Evolutionary conservation across 2,888 invertebrate genomes (phyloP), one percentile per base, ranked within the genome.

Genomic region (Ophion ellenae): DNA sequence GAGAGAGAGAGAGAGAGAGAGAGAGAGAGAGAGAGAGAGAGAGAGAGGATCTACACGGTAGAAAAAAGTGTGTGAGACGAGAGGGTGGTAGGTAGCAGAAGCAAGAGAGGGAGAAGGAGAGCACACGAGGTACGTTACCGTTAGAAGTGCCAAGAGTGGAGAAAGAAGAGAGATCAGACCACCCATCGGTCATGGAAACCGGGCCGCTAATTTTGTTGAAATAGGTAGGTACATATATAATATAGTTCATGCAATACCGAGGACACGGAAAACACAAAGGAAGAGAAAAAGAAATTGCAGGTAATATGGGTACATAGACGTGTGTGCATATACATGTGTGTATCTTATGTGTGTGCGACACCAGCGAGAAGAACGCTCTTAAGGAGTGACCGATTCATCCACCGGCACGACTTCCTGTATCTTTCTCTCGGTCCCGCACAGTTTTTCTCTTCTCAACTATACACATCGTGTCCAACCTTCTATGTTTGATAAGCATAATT

Each of bases 321-420:
- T 71, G 40, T 76, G 45, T 47, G 20, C 36, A 45, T 53, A 40
- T 66, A 24, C 14, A 47, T 45, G 20, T 73, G 45, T 36, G 73
- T 73, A 40, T 71, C n/a, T 64, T 64, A 28, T 20, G 57, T 75
- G 45, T 28, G 71, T 63, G 17, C n/a, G 64, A 66, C 36, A 66
- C 73, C 28, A 69, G 77, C 63, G 84, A 81, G 67, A 78, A 78
- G 77, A 85, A 28, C 73, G 78, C 74, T 85, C 81, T 85, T 57
- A 53, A 84, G 80, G 64, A 76, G 84, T 81, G 85, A 85, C 85
- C 84, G 84, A 84, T 85, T 85, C 84, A 85, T 85, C 78, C 84
- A 82, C 85, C 85, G 85, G 81, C 75, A 85, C 85, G 85, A 85
- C 85, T 85, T 85, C 85, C 85, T 82, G 85, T 76, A 76, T 77